Evolutionary conservation across 2,113 vertebrate species (phyloP), one percentile per base, ranked within the genome.

Genomic region (Pseudorhombus dupliciocellatus): DNA sequence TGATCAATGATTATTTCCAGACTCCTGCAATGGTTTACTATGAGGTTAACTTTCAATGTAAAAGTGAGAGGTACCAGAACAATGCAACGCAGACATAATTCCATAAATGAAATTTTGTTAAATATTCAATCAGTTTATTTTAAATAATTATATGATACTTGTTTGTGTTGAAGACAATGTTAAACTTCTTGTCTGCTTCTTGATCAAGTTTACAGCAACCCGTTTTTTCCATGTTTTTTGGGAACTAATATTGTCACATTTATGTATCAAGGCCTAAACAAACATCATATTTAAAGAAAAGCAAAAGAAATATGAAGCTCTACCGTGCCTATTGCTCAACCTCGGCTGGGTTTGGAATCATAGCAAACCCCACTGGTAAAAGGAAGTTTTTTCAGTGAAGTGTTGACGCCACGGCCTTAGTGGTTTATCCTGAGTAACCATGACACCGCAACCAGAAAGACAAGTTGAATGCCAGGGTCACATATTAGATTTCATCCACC

Each of bases 31-130:
- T 80, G 55, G 53, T n/a, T 83, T n/a, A 80, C 77, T 28, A 6
- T 24, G 0, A 14, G 30, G 77, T 89, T 86, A 86, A 87, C 84
- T 28, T 53, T 77, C 57, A 84, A 84, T 79, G 76, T 51, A 20
- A 46, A 4, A 6, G 16, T 46, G 15, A 42, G 42, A 15, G 10
- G 9, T 37, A 37, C 10, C 2, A 11, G 11, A 10, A 37, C 34
- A 37, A 37, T 37, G 34, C 34, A 11, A 12, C 34, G 34, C 34
- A 37, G 34, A 37, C 34, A 12, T 12, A 3, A 10, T 37, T 37
- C 34, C 48, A 24, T 24, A 11, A 12, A 34, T 58, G n/a, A 28
- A 0, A 48, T 11, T 53, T 22, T 2, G 48, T 50, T 21, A 44
- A 44, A 44, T 42, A 30, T 54, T 1, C 3, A 37, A 37, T 34